Evolutionary conservation across 2,113 vertebrate genomes (phyloP).

Genomic region (Rhinichthys klamathensis): DNA sequence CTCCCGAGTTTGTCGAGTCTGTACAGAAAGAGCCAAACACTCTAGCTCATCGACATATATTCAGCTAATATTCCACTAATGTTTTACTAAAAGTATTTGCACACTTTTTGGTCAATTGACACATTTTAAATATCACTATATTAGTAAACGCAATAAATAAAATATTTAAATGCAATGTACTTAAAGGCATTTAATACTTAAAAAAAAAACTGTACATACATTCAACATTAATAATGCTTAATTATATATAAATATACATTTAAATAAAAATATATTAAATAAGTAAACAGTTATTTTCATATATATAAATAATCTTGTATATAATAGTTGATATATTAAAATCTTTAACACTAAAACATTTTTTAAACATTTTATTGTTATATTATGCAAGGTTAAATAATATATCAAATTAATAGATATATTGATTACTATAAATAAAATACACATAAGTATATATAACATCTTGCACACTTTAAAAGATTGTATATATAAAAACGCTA

Average conservation of each 20-base stretch:
- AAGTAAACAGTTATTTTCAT: neutral
- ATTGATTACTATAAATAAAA: no score
- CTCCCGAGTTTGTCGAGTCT: slow-evolving; percentile 99
- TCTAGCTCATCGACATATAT: neutral
- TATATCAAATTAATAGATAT: neutral
- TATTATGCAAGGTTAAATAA: neutral
- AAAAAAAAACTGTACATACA: no score
- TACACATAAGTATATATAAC: no score
- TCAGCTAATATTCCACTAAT: neutral
- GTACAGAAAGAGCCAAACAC: slow-evolving; percentile 42
- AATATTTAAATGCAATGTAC: neutral
- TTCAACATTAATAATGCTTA: no score
- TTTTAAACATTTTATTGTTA: no score
- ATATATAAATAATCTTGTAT: neutral
- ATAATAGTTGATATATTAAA: no score
- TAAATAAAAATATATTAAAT: no score
- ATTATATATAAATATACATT: no score
- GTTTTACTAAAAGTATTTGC: neutral
- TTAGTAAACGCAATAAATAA: neutral
- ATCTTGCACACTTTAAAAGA: no score
- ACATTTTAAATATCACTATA: no score
- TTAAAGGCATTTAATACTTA: neutral
- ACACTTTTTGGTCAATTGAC: neutral
- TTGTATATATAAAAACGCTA: neutral
- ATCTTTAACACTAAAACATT: no score